Evolutionary conservation across 2,113 vertebrate genomes (phyloP).

Genomic region (Phrynosoma blainvillii): DNA sequence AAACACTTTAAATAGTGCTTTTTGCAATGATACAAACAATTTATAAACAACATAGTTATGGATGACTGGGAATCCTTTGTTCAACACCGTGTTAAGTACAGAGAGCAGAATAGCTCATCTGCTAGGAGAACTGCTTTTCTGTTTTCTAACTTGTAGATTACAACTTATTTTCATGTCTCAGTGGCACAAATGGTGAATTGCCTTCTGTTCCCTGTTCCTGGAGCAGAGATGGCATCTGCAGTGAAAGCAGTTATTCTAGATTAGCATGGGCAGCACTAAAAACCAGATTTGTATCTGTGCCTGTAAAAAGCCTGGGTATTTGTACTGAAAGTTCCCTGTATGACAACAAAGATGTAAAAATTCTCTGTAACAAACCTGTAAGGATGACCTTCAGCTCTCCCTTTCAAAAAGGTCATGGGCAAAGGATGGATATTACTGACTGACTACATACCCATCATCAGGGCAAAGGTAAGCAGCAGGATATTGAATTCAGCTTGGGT

Average conservation of each 20-base stretch:
- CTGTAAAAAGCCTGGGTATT: slow-evolving; percentile 1
- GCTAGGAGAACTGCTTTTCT: neutral
- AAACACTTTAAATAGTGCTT: neutral
- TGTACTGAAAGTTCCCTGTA: neutral
- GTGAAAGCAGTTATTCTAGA: slow-evolving; percentile 22
- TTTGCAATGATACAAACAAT: neutral
- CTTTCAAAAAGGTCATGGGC: neutral
- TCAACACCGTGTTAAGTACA: neutral
- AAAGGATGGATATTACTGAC: neutral
- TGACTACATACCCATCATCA: no score
- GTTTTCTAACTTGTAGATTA: neutral
- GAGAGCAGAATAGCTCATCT: slow-evolving; percentile 1
- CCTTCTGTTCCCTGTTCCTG: slow-evolving; percentile 4
- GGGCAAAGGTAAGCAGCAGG: no score
- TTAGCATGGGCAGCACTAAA: slow-evolving; percentile 1
- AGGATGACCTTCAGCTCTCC: neutral
- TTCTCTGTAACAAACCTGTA: neutral
- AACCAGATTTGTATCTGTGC: neutral
- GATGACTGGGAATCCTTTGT: neutral
- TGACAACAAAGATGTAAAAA: neutral
- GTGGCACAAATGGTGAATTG: neutral
- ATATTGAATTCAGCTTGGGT: no score
- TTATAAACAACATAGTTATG: neutral
- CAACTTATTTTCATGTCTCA: slow-evolving; percentile 15
- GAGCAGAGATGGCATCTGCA: neutral